phyloP scores from a whole-genome alignment of 2,888 invertebrate genomes.

The Cantharis lateralis region DNA sequence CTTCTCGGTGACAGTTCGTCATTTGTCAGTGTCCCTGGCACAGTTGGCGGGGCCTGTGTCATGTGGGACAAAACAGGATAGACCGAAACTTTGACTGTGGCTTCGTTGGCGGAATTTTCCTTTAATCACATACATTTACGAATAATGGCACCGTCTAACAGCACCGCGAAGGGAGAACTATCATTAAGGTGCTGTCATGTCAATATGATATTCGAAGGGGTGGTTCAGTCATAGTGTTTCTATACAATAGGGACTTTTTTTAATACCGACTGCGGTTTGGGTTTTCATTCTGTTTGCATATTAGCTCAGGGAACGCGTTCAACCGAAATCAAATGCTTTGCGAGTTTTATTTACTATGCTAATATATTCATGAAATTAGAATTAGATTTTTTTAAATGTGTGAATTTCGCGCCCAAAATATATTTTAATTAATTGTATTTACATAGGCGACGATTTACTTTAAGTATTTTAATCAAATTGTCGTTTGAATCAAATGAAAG shows the following conservation, averaged over 20 bases:
- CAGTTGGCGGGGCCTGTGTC: constrained; percentile 57
- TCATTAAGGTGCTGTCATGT: constrained; percentile 60
- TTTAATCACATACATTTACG: constrained; percentile 20
- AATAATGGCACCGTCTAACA: constrained; percentile 48
- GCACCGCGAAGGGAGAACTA: constrained; percentile 52
- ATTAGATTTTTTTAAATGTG: constrained; percentile 45
- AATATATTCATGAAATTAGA: constrained; percentile 56
- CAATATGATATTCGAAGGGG: constrained; percentile 58
- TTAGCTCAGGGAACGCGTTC: constrained; percentile 50
- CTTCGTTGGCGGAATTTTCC: constrained; percentile 27
- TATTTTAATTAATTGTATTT: constrained; percentile 18
- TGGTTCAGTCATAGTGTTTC: constrained; percentile 51
- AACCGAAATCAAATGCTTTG: constrained; percentile 52
- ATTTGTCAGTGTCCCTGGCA: constrained; percentile 60
- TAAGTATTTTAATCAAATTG: constrained; percentile 21
- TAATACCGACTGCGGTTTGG: constrained; percentile 54
- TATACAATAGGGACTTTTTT: constrained; percentile 55
- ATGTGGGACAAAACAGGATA: constrained; percentile 59
- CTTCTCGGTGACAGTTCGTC: constrained; percentile 60
- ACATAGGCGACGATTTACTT: not conserved
- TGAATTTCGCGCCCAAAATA: constrained; percentile 17
- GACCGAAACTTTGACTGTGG: constrained; percentile 52
- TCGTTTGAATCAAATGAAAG: constrained; percentile 19
- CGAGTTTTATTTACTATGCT: constrained; percentile 53
- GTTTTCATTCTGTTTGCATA: constrained; percentile 53